Conservation (phyloP, 2,797 vertebrate species). For the Lacerta viridis region DNA sequence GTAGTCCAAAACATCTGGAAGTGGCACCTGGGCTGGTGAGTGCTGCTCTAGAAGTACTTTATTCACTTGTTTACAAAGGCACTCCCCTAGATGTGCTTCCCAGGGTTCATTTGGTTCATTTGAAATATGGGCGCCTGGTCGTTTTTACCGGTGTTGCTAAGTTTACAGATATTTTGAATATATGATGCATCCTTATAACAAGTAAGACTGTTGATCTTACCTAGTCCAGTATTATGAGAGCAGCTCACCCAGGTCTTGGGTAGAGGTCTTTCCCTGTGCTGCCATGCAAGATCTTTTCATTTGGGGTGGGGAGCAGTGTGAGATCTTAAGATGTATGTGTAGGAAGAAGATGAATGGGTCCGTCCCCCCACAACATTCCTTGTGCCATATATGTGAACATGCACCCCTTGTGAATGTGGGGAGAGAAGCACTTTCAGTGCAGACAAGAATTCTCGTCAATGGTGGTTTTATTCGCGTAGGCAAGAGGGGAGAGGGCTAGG, state of each 20-base stretch:
- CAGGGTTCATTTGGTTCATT: slow-evolving; percentile 62
- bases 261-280: too few relatives aligned
- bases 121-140: slow-evolving; percentile 69
- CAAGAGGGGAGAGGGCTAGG: background rate
- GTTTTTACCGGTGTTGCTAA: slow-evolving; percentile 63
- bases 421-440: background rate
- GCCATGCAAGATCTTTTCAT: background rate
- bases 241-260: background rate
- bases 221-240: background rate
- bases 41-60: background rate
- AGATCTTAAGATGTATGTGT: background rate
- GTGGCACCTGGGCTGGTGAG: too few relatives aligned
- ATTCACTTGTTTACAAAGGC: slow-evolving; percentile 55
- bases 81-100: slow-evolving; percentile 44
- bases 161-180: slow-evolving; percentile 68
- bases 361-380: background rate
- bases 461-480: background rate
- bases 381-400: background rate
- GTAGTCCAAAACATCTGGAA: too few relatives aligned
- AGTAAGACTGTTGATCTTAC: background rate
- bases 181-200: slow-evolving; percentile 33
- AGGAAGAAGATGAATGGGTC: background rate
- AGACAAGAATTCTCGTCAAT: background rate
- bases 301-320: background rate
- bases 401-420: background rate